A percentile compares a stretch with the other conserved stretches of the same genome.
Conservation (phyloP, 2,888 invertebrate genomes). For the Perizoma flavofasciatum region DNA sequence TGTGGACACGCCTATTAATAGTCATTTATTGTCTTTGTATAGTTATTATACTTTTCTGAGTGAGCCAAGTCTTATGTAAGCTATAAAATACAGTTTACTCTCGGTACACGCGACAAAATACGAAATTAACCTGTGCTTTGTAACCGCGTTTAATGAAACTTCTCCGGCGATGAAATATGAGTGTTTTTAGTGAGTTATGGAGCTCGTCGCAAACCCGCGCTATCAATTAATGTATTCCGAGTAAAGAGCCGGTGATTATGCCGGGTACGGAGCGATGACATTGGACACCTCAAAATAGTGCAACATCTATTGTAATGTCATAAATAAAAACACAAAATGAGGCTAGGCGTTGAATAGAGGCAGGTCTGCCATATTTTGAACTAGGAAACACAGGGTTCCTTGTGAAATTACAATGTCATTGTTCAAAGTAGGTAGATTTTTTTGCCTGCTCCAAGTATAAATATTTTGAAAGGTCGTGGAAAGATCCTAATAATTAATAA, state of each 20-base stretch:
- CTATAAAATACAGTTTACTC: constrained; percentile 26
- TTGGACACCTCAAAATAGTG: constrained; percentile 6
- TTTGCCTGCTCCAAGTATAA: too few relatives aligned
- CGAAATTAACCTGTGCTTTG: constrained; percentile 43
- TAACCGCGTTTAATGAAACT: constrained; percentile 56
- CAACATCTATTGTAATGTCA: neutral
- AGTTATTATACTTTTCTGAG: too few relatives aligned
- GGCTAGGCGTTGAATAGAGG: too few relatives aligned
- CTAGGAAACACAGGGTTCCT: too few relatives aligned
- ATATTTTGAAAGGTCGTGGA: too few relatives aligned
- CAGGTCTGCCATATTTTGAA: too few relatives aligned
- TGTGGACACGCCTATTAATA: too few relatives aligned
- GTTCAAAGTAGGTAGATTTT: too few relatives aligned
- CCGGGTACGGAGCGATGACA: constrained; percentile 24
- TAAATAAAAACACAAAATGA: too few relatives aligned
- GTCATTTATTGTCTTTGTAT: too few relatives aligned
- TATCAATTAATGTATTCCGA: constrained; percentile 73
- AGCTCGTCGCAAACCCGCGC: constrained; percentile 57
- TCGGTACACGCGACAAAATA: constrained; percentile 36
- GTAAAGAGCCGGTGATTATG: constrained; percentile 49
- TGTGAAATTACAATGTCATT: too few relatives aligned
- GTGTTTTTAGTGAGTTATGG: constrained; percentile 61
- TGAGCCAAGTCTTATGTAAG: constrained; percentile 4
- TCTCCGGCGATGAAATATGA: constrained; percentile 62
- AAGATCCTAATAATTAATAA: too few relatives aligned